phyloP scores from a whole-genome alignment of 30 jellyfish, hydroid and myxozoan genomes.

The Sanderia malayensis region DNA sequence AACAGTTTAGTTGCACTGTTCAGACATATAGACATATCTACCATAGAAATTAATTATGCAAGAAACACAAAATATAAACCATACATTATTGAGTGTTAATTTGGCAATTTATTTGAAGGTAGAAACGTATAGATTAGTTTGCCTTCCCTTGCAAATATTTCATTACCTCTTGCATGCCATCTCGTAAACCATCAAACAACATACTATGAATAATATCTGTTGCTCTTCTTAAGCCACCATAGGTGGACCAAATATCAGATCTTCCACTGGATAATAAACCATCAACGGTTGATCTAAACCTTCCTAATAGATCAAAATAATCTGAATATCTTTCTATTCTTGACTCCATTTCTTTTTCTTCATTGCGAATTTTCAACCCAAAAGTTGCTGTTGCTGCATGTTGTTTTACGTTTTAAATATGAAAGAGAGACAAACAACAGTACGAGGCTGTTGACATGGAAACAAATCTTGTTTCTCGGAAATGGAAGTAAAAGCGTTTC shows the following conservation, averaged over 20 bases:
- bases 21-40: no score
- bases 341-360: no score
- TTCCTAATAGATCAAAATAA: constrained; percentile 24
- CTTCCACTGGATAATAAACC: constrained; percentile 79
- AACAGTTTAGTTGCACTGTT: no score
- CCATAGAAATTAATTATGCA: no score
- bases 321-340: not conserved
- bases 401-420: not conserved
- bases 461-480: not conserved
- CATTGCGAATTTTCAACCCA: no score
- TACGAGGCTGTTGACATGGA: not conserved
- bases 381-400: not conserved
- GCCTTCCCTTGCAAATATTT: no score
- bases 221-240: constrained; percentile 81
- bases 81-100: no score
- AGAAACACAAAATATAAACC: no score
- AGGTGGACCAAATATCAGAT: constrained; percentile 79
- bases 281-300: constrained; percentile 66
- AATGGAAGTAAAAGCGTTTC: not conserved
- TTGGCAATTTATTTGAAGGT: no score
- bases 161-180: constrained; percentile 39
- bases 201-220: constrained; percentile 45
- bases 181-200: constrained; percentile 48
- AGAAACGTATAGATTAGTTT: no score
- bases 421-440: not conserved